Base-by-base conservation (phyloP, 2,888 invertebrate genomes). In the Agelastica alni region DNA sequence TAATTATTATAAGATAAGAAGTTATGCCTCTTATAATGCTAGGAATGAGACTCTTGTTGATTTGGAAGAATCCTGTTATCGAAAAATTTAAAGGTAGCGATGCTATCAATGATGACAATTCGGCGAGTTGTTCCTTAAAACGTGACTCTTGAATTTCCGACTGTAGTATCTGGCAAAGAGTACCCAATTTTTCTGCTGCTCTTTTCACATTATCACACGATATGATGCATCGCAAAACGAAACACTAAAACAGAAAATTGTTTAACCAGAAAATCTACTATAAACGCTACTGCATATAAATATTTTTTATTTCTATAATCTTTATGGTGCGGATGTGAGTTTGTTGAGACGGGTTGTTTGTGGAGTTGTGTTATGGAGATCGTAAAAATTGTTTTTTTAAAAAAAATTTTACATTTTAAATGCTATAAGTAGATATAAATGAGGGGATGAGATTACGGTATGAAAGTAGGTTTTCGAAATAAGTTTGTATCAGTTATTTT, bases 181-280 rank as follows among this genome's bases (percentile, higher is more conserved):
- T 9, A 1, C 7, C 26, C 2, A 26, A 9, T 7, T 26, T 9
- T 26, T 2, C 9, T 14, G 16, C 43, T 9, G 18, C 16, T 30
- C 30, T 43, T 43, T 43, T n/a, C 13, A 43, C 43, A 18, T 31
- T 43, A 10, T 43, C 43, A 16, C 43, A 43, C 0, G 30, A 43
- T 7, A 43, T 30, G n/a, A 43, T 43, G n/a, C 17, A 17, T 2
- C 17, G 17, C n/a, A 43, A 10, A 6, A 43, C 17, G 17, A 30
- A 43, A 17, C 18, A 30, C 43, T 43, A 10, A 16, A 43, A 43
- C 30, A 43, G n/a, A 16, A 5, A 30, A 30, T n/a, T n/a, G n/a
- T n/a, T n/a, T n/a, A n/a, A n/a, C n/a, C n/a, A n/a, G n/a, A n/a
- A n/a, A n/a, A n/a, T n/a, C n/a, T n/a, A n/a, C n/a, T n/a, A n/a